Percentiles rank a stretch among this genome's conserved stretches.
Evolutionary conservation across 30 jellyfish, hydroid and myxozoan genomes (phyloP).

Genomic region (Nemopilema nomurai): DNA sequence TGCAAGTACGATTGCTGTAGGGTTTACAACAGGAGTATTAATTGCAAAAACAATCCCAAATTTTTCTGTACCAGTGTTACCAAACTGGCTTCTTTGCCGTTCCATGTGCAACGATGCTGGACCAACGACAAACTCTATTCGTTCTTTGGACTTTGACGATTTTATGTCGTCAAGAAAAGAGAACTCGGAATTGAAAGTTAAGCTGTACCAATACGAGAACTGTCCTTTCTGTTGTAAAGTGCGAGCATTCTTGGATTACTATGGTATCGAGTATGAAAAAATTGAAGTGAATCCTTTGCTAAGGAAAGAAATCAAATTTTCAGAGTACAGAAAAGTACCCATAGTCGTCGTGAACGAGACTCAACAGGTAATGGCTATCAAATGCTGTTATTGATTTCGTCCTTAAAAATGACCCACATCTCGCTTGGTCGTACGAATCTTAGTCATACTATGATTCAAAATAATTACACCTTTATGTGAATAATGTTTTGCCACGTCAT

Average conservation of each 20-base stretch:
- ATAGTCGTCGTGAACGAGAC: constrained; percentile 54
- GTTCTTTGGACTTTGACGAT: too few species aligned
- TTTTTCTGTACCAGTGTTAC: neutral
- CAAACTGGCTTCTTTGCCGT: neutral
- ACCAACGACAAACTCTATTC: too few species aligned
- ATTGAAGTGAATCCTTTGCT: constrained; percentile 91
- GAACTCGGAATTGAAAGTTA: constrained; percentile 11
- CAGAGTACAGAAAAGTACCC: constrained; percentile 93
- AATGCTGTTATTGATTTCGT: neutral
- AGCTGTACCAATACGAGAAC: constrained; percentile 84
- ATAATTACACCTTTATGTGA: too few species aligned
- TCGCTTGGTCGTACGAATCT: too few species aligned
- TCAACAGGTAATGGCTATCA: constrained; percentile 64
- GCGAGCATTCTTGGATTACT: constrained; percentile 89
- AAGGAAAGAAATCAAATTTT: constrained; percentile 82
- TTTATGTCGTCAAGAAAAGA: neutral
- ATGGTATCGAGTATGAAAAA: constrained; percentile 88
- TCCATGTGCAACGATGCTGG: neutral
- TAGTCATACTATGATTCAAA: too few species aligned
- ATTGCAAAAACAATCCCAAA: neutral
- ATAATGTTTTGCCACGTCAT: too few species aligned
- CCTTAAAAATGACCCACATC: neutral
- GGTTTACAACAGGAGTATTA: constrained; percentile 2
- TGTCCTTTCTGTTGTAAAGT: constrained; percentile 99
- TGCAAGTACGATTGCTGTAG: constrained; percentile 3